Conservation (phyloP, 2,113 vertebrate species). For the Crotophaga sulcirostris region DNA sequence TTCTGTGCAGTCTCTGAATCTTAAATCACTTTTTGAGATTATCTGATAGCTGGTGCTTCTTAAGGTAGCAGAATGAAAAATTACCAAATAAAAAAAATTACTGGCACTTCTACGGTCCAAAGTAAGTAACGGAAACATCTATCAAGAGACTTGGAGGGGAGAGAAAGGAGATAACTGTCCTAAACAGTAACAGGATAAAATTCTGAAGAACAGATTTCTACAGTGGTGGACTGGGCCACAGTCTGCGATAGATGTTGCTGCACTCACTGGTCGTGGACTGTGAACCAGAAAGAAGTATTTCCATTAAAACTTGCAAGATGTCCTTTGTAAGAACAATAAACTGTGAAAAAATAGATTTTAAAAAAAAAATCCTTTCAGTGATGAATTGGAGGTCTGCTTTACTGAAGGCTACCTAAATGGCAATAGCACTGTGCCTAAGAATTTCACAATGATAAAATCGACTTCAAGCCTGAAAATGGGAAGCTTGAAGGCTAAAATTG, state of each 20-base stretch:
- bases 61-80: not conserved
- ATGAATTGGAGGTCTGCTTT: not conserved
- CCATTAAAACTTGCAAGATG: not conserved
- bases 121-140: not conserved
- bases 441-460: not conserved
- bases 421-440: not conserved
- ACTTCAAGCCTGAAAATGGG: not conserved
- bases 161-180: not conserved
- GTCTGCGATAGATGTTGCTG: not conserved
- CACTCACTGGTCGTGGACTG: not conserved
- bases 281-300: not conserved
- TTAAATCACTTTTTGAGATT: not conserved
- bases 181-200: not conserved
- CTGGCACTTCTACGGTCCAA: not conserved
- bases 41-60: not conserved
- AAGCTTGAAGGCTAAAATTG: not conserved
- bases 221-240: not conserved
- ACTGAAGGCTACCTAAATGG: not conserved
- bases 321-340: not conserved
- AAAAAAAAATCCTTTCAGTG: not conserved
- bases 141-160: not conserved
- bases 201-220: not conserved
- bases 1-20: not conserved
- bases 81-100: not conserved
- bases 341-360: not conserved